phyloP scores from a whole-genome alignment of 2,888 invertebrate genomes.

The Eupithecia insigniata region DNA sequence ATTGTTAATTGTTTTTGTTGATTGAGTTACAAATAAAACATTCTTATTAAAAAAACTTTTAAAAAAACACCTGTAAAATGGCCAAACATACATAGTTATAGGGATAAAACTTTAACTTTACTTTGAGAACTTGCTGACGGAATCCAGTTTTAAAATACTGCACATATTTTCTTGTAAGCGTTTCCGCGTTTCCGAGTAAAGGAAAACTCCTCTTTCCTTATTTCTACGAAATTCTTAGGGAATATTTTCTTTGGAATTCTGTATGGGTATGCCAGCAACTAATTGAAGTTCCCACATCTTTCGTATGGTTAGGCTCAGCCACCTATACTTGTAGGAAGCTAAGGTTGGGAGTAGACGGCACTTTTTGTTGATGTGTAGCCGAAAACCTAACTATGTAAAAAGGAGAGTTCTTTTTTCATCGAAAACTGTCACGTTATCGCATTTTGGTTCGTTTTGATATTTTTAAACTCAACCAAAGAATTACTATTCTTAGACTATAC shows the following conservation, averaged over 20 bases:
- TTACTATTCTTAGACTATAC: too few species aligned
- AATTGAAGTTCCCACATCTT: conserved; percentile 8
- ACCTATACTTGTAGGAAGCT: background rate
- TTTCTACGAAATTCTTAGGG: background rate
- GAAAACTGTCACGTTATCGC: too few species aligned
- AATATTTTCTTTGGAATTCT: background rate
- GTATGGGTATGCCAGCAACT: conserved; percentile 10
- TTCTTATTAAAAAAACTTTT: too few species aligned
- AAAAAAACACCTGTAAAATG: too few species aligned
- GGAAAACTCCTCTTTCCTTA: background rate
- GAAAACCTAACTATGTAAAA: background rate
- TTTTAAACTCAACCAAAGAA: too few species aligned
- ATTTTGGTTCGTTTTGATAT: too few species aligned
- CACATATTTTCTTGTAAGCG: conserved; percentile 14
- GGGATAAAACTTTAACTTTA: too few species aligned
- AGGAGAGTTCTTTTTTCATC: background rate
- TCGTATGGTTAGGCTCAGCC: background rate
- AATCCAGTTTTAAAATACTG: conserved; percentile 6
- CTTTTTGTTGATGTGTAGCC: background rate
- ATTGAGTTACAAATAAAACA: too few species aligned
- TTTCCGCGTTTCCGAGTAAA: conserved; percentile 4
- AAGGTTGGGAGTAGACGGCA: background rate
- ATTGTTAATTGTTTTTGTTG: too few species aligned
- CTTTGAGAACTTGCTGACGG: background rate
- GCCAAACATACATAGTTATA: too few species aligned